Evolutionary conservation across 2,888 invertebrate species (phyloP).

Genomic region (Drosophila testacea): DNA sequence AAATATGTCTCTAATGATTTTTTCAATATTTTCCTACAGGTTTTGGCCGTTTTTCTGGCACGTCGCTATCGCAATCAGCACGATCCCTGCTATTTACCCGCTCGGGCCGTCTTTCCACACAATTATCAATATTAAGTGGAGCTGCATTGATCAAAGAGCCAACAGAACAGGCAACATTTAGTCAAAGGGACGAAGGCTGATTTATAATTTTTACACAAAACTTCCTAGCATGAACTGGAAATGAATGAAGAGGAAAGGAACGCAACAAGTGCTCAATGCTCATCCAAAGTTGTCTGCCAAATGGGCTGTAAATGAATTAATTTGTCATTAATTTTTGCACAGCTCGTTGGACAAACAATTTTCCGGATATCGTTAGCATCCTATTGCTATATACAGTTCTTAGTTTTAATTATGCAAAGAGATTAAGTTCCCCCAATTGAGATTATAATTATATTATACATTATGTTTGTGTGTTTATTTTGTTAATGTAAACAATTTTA

Average conservation of each 20-base stretch:
- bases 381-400: conserved; percentile 38
- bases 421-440: conserved; percentile 48
- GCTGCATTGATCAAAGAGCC: conserved; percentile 40
- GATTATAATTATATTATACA: conserved; percentile 55
- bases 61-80: conserved; percentile 93
- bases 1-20: not conserved
- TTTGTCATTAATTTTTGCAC: conserved; percentile 5
- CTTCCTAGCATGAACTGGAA: conserved; percentile 65
- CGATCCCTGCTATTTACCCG: conserved; percentile 90
- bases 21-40: conserved; percentile 86
- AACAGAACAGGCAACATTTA: conserved; percentile 57
- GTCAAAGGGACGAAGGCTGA: conserved; percentile 82
- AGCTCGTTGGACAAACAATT: conserved; percentile 14
- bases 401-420: conserved; percentile 50
- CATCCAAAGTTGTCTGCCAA: conserved; percentile 7
- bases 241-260: conserved; percentile 21
- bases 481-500: conserved; percentile 10
- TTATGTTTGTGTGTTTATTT: conserved; percentile 33
- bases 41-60: conserved; percentile 92
- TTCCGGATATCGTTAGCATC: conserved; percentile 4
- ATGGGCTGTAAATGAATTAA: conserved; percentile 13
- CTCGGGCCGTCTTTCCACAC: conserved; percentile 90
- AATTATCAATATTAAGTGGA: conserved; percentile 83
- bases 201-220: conserved; percentile 60
- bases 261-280: conserved; percentile 29